phyloP scores from a whole-genome alignment of 2,888 invertebrate genomes.

The Coelogynopora nodosa region DNA sequence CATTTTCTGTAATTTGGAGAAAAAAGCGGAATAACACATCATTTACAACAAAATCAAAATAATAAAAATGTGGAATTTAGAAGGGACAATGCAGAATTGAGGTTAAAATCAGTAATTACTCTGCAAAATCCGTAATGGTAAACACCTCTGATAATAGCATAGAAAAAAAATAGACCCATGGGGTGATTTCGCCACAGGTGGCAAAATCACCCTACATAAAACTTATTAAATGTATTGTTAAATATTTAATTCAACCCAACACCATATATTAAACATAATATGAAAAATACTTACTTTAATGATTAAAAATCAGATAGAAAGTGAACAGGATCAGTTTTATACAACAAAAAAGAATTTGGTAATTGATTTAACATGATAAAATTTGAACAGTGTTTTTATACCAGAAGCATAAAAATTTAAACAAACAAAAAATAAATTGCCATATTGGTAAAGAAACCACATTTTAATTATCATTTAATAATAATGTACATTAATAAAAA shows the following conservation, averaged over 20 bases:
- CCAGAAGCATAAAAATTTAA: background rate
- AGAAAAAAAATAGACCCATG: background rate
- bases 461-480: background rate
- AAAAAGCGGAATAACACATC: too few species aligned
- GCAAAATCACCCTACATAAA: background rate
- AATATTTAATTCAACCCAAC: background rate
- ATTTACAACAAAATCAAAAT: too few species aligned
- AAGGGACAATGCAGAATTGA: too few species aligned
- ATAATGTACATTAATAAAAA: background rate
- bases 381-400: background rate
- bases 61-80: too few species aligned
- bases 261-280: background rate
- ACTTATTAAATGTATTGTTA: slow-evolving; percentile 1
- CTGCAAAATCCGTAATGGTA: too few species aligned
- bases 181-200: slow-evolving; percentile 1
- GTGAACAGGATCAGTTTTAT: background rate
- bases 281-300: slow-evolving; percentile 12
- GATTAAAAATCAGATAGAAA: slow-evolving; percentile 15
- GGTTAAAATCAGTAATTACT: too few species aligned
- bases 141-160: background rate
- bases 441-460: background rate
- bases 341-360: background rate
- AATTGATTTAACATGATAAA: background rate
- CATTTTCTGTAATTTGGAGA: too few species aligned
- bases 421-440: background rate